These are phyloP conservation scores for Phodopus roborovskii DNA, from an alignment of 2,113 vertebrate species.

Conservation along the genomic window DNA sequence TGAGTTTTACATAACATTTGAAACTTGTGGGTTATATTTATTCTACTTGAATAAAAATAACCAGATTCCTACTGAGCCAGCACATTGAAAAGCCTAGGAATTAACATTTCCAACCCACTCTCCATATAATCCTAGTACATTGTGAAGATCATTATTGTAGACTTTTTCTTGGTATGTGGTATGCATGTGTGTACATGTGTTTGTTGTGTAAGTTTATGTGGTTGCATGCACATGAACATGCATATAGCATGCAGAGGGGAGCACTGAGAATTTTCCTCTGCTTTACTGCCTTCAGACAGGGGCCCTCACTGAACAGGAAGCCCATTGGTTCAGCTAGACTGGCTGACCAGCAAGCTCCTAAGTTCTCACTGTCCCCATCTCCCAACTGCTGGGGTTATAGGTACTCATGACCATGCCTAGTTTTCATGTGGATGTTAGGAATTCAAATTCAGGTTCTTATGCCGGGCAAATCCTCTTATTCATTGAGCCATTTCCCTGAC, in stretches of 20 bases:
- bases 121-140: slow-evolving; percentile 12
- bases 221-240: background rate
- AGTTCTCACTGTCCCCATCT: background rate
- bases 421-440: background rate
- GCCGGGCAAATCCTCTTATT: background rate
- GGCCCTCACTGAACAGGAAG: background rate
- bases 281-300: background rate
- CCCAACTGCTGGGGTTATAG: background rate
- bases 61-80: slow-evolving; percentile 47
- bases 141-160: background rate
- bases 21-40: slow-evolving; percentile 39
- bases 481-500: background rate
- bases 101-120: slow-evolving; percentile 48
- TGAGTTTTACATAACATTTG: slow-evolving; percentile 51
- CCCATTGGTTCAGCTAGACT: background rate
- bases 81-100: background rate
- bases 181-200: background rate
- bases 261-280: background rate
- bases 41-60: slow-evolving; percentile 44
- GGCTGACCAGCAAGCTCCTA: background rate
- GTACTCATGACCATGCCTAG: background rate
- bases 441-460: background rate
- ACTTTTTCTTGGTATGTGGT: background rate
- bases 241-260: background rate
- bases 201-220: background rate